Base-by-base conservation (phyloP, 1,140 invertebrate species). In the Ceratina australensis region DNA sequence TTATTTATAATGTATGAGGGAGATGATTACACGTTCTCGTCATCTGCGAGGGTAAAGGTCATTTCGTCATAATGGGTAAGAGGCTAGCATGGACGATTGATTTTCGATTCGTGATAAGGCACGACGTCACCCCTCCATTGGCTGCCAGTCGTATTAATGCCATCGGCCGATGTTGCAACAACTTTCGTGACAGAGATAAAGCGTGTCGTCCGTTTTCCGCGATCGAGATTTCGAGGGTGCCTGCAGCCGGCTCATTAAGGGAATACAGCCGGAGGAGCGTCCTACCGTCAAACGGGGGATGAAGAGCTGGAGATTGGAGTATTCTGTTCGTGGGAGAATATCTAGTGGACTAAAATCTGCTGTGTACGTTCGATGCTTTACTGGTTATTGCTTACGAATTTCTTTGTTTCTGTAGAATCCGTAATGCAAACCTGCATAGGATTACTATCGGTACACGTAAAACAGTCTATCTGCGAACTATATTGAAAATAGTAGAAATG, bases 71-170 rank as follows among this genome's bases (percentile, higher is more conserved):
- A 50, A 76, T 33, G 65, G 73, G 59, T 33, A 42, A 42, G 73
- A 68, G 60, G 13, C n/a, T 4, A 22, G 13, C 16, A 66, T 59
- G 73, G 68, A 54, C 50, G 72, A 76, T 76, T 68, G 73, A 76
- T 76, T 76, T 68, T 65, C 65, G 73, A 76, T 76, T 60, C 73
- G 54, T 68, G 65, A 76, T 76, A 76, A 76, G 65, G 24, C 73
- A 76, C 73, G 65, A 18, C 22, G 15, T 49, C 18, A n/a, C n/a
- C 42, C 16, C 16, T n/a, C 28, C 33, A 42, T 42, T 42, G 16
- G 15, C 18, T 33, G 28, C 28, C 20, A 66, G 24, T 74, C 28
- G 33, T 56, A 74, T 74, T 74, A 74, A 74, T 22, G 65, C 50
- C 22, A 10, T 8, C n/a, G 26, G 20, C 28, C 4, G 20, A 22